Percentiles rank a stretch among this genome's conserved stretches.
These are phyloP conservation scores for Malachius bipustulatus DNA, from an alignment of 2,888 invertebrate species.

Conservation along the genomic window DNA sequence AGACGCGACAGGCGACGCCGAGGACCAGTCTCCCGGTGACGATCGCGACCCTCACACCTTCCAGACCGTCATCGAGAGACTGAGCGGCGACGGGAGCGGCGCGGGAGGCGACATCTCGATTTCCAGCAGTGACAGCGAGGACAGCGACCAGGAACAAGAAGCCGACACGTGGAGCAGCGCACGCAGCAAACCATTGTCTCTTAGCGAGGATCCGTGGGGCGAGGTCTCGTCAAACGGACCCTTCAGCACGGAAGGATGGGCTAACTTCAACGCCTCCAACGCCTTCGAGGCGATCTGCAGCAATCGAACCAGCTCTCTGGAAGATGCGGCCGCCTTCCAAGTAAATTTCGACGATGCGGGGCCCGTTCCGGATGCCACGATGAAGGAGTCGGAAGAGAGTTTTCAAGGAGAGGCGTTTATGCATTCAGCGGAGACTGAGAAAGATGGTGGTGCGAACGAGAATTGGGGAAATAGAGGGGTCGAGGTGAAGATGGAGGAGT, in stretches of 20 bases:
- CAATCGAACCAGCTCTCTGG: neutral
- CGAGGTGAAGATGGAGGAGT: conserved; percentile 9
- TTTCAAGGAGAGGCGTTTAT: neutral
- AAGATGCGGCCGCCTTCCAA: conserved; percentile 8
- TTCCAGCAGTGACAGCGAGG: conserved; percentile 41
- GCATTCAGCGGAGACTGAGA: conserved; percentile 9
- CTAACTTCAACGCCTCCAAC: conserved; percentile 34
- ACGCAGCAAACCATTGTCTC: conserved; percentile 11
- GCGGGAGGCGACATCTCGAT: conserved; percentile 32
- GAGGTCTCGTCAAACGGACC: conserved; percentile 14
- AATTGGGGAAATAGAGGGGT: conserved; percentile 8
- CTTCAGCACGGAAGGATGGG: conserved; percentile 31
- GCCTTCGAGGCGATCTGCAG: conserved; percentile 12
- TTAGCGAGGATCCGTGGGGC: conserved; percentile 31
- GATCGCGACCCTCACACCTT: conserved; percentile 39
- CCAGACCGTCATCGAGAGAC: conserved; percentile 40
- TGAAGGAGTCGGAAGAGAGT: neutral
- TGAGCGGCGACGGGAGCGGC: too few relatives aligned
- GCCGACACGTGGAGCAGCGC: conserved; percentile 38
- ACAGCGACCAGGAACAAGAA: conserved; percentile 35
- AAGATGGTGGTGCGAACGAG: conserved; percentile 10
- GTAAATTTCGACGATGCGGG: conserved; percentile 9
- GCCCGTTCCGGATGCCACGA: neutral
- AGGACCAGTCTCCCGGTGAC: conserved; percentile 39
- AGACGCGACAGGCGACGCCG: conserved; percentile 33